Evolutionary conservation across 2,888 invertebrate genomes (phyloP), one percentile per base, ranked within the genome.

Genomic region (Thereva nobilitata): DNA sequence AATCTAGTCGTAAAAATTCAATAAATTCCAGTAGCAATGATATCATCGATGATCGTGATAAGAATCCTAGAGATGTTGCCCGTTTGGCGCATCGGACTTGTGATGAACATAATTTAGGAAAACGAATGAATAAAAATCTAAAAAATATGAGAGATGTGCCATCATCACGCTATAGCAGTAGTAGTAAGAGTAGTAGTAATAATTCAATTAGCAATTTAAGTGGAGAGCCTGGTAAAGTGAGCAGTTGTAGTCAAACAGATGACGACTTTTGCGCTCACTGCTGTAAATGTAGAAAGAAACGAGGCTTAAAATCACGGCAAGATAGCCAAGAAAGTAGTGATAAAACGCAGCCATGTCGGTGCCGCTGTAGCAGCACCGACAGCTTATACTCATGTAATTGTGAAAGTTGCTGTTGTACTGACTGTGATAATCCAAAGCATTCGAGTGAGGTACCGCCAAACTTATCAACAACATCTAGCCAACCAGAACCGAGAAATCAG

Each of bases 351-450:
- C 35, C 38, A 66, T 45, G 69, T 71, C 54, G 70, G 35, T 72
- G 72, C 23, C 75, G 76, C 64, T 75, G 76, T 5, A 74, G 75
- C 10, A 75, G 78, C 65, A 76, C 76, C 47, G 70, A 73, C 9
- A 79, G 79, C 67, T 77, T 76, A 67, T 77, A 79, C 55, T 79
- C 79, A 6, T 79, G 80, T 69, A 76, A 76, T 67, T 78, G 78
- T 2, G 74, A 75, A 53, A 76, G 77, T 67, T 77, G 77, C 35
- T 77, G 75, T 65, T 64, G 64, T 23, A 40, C 56, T 49, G 56
- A 57, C 56, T 67, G 67, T 67, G 64, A 67, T 67, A 64, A 50
- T 64, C 23, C 10, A 9, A 61, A 63, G 41, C 50, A 49, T 44
- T 67, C 56, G 44, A 72, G 73, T 50, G 53, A 66, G 1, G 67